Evolutionary conservation across 2,888 invertebrate genomes (phyloP).

Genomic region (Eucera pruinosa): DNA sequence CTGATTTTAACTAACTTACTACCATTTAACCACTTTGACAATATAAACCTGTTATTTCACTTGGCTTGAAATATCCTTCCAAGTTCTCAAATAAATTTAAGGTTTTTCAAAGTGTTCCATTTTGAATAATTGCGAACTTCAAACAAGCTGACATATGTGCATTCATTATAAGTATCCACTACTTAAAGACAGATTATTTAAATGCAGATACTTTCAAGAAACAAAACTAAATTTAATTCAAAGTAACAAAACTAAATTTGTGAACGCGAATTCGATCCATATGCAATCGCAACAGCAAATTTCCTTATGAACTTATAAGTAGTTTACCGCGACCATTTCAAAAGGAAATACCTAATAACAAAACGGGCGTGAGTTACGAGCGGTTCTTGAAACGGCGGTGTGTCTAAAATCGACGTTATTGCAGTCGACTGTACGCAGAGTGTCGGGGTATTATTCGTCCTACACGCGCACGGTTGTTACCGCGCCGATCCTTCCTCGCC

Average conservation of each 20-base stretch:
- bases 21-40: too few species aligned
- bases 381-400: not conserved
- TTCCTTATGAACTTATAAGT: not conserved
- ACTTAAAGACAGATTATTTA: too few species aligned
- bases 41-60: too few species aligned
- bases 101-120: too few species aligned
- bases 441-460: slow-evolving; percentile 60
- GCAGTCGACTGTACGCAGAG: slow-evolving; percentile 36
- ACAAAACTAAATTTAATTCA: too few species aligned
- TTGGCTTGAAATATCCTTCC: too few species aligned
- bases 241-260: not conserved
- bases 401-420: slow-evolving; percentile 33
- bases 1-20: too few species aligned
- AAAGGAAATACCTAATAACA: slow-evolving; percentile 22
- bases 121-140: too few species aligned
- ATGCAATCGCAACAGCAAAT: not conserved
- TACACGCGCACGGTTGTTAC: slow-evolving; percentile 50
- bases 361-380: slow-evolving; percentile 19
- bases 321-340: not conserved
- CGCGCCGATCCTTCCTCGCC: slow-evolving; percentile 18
- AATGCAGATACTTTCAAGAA: too few species aligned
- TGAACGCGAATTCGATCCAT: not conserved
- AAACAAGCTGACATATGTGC: too few species aligned
- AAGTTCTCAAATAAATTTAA: too few species aligned
- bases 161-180: too few species aligned